Percentiles rank a stretch among this genome's conserved stretches.
These are phyloP conservation scores for Corythornis leucogaster DNA, from an alignment of 2,797 vertebrate genomes.

Conservation along the genomic window DNA sequence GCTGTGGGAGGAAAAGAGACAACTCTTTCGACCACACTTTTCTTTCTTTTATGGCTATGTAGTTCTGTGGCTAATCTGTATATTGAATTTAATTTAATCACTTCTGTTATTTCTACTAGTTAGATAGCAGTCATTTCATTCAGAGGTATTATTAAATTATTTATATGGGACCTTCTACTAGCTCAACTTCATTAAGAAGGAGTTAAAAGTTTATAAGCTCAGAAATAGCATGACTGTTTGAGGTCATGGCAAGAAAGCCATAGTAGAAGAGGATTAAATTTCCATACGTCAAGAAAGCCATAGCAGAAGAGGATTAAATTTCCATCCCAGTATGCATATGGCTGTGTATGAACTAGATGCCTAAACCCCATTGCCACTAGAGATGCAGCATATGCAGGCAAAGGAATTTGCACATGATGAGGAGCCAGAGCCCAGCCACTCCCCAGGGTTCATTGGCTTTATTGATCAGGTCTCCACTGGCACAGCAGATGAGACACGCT, in stretches of 20 bases:
- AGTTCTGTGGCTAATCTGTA: constrained; percentile 62
- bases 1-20: constrained; percentile 51
- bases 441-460: not conserved
- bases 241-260: not conserved
- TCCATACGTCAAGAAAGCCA: rapidly evolving
- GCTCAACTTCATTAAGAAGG: constrained; percentile 31
- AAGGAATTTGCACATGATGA: not conserved
- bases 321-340: not conserved
- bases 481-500: not conserved
- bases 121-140: constrained; percentile 55
- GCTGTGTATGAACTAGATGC: not conserved
- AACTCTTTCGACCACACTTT: constrained; percentile 54
- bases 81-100: constrained; percentile 65
- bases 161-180: constrained; percentile 39
- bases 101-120: constrained; percentile 67
- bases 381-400: not conserved
- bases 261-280: not conserved
- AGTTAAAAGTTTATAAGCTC: constrained; percentile 53
- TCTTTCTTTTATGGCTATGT: constrained; percentile 49
- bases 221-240: not conserved
- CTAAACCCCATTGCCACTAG: not conserved
- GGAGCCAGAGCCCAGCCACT: not conserved
- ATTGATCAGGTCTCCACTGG: not conserved
- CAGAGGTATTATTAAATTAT: constrained; percentile 60
- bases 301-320: not conserved